Evolutionary conservation across 1,140 invertebrate species (phyloP).

Genomic region (Mycetomoellerius zeteki): DNA sequence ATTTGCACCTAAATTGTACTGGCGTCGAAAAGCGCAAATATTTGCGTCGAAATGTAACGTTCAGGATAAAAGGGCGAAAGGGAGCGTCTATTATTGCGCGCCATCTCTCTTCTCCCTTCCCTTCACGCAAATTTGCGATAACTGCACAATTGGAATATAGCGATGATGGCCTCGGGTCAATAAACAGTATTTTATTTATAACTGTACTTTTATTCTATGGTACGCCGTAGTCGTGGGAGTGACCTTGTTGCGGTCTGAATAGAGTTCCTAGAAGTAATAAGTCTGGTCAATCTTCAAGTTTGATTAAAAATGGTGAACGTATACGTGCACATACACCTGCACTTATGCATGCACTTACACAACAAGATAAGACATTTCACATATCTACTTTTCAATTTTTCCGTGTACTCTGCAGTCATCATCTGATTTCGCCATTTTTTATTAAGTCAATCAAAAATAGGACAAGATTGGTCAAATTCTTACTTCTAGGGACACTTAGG

Average conservation of each 20-base stretch:
- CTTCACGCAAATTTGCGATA: not conserved
- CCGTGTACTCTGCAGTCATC: too few species aligned
- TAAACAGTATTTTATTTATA: conserved; percentile 81
- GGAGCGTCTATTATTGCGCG: not conserved
- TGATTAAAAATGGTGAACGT: too few species aligned
- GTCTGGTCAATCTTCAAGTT: too few species aligned
- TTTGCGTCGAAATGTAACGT: not conserved
- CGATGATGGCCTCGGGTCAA: conserved; percentile 77
- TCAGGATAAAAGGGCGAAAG: not conserved
- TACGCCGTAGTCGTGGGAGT: conserved; percentile 40
- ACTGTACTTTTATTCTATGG: conserved; percentile 77
- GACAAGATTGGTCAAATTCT: too few species aligned
- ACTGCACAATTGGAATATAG: conserved; percentile 11
- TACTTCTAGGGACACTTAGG: too few species aligned
- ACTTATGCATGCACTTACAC: too few species aligned
- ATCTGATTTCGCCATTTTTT: too few species aligned
- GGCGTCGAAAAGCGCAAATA: not conserved
- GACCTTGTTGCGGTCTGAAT: conserved; percentile 80
- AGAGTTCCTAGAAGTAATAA: too few species aligned
- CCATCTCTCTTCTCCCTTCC: not conserved
- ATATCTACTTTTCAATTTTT: too few species aligned
- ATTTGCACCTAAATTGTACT: not conserved
- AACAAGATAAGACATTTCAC: too few species aligned
- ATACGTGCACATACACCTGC: too few species aligned
- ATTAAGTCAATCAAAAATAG: too few species aligned